phyloP scores from a whole-genome alignment of 2,113 vertebrate genomes.

The Siniperca chuatsi region DNA sequence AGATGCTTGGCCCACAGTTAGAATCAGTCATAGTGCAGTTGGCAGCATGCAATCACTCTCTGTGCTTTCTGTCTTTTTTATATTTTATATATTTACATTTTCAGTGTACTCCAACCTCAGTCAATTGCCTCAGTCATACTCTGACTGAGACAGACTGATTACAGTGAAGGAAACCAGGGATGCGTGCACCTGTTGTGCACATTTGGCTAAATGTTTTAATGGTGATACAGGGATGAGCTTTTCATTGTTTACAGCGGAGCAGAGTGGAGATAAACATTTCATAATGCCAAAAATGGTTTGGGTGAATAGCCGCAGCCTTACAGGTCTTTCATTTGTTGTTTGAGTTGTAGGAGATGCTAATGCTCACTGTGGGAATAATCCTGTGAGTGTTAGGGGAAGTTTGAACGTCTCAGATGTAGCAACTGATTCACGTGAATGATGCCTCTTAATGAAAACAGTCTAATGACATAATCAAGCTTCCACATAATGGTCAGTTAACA shows the following conservation, averaged over 20 bases:
- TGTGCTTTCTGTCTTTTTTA: background rate
- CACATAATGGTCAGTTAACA: conserved; percentile 69
- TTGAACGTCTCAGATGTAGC: conserved; percentile 41
- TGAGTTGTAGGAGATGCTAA: conserved; percentile 49
- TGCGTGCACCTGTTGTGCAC: conserved; percentile 50
- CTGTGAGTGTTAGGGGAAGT: conserved; percentile 52
- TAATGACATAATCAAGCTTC: conserved; percentile 69
- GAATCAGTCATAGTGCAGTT: conserved; percentile 2
- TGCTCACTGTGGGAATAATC: conserved; percentile 56
- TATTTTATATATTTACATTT: conserved; percentile 15
- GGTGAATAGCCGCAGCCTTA: conserved; percentile 24
- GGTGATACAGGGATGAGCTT: conserved; percentile 53
- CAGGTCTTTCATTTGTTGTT: conserved; percentile 64
- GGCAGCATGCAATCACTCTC: background rate
- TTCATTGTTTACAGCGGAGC: conserved; percentile 48
- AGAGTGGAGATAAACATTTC: conserved; percentile 63
- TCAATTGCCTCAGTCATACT: conserved; percentile 6
- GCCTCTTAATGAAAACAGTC: conserved; percentile 70
- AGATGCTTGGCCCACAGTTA: background rate
- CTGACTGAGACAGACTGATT: conserved; percentile 41
- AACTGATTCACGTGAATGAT: conserved; percentile 64
- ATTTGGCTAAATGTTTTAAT: conserved; percentile 50
- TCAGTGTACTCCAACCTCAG: conserved; percentile 9
- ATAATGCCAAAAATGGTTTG: conserved; percentile 47
- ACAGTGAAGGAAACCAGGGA: conserved; percentile 37